phyloP scores from a whole-genome alignment of 2,113 vertebrate genomes.

The Eulemur macaco region DNA sequence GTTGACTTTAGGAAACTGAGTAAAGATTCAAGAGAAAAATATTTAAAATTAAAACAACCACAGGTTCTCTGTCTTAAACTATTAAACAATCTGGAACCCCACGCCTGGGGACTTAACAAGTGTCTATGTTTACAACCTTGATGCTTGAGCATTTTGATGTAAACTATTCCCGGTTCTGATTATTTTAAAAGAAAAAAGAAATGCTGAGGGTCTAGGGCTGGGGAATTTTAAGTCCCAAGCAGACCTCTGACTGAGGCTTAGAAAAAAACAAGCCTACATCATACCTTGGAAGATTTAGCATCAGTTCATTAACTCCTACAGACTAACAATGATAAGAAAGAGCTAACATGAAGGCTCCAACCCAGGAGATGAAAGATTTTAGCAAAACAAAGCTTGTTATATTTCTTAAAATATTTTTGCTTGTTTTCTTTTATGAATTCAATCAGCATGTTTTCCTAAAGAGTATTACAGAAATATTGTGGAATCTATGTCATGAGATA shows the following conservation, averaged over 20 bases:
- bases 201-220: not conserved
- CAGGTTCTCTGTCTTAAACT: not conserved
- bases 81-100: not conserved
- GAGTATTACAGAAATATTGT: not conserved
- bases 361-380: not conserved
- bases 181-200: conserved; percentile 18
- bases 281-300: not conserved
- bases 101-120: not conserved
- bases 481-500: not conserved
- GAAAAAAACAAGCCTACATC: no score
- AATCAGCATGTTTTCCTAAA: conserved; percentile 5
- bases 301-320: not conserved
- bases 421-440: not conserved
- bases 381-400: not conserved
- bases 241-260: not conserved
- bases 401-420: not conserved
- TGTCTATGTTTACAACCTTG: not conserved
- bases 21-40: conserved; percentile 37
- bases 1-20: conserved; percentile 7
- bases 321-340: not conserved
- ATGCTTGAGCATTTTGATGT: conserved; percentile 1
- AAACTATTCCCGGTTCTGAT: conserved; percentile 2
- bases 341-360: not conserved
- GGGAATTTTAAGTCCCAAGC: not conserved
- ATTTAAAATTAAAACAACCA: not conserved